phyloP scores from a whole-genome alignment of 2,888 invertebrate species.

The Tetragnatha montana region DNA sequence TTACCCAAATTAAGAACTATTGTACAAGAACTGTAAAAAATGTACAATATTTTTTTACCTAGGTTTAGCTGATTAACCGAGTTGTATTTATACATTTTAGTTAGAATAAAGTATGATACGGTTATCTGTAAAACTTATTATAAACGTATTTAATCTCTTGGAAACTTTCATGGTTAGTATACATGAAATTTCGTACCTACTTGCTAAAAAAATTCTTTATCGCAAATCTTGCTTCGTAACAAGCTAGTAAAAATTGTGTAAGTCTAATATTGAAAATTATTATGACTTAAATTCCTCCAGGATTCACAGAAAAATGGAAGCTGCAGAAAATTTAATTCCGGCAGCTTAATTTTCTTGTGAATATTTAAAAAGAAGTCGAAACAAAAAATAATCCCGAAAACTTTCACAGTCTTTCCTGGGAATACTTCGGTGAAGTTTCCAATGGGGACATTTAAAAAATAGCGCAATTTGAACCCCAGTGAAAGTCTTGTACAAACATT shows the following conservation, averaged over 20 bases:
- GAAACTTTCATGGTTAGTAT: too few species aligned
- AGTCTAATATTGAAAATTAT: background rate
- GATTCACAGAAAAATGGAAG: background rate
- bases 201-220: background rate
- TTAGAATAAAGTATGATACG: too few species aligned
- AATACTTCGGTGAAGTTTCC: background rate
- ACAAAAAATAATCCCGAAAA: background rate
- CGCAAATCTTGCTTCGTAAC: background rate
- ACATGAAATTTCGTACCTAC: background rate
- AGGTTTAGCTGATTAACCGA: too few species aligned
- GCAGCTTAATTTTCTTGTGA: background rate
- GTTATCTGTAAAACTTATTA: too few species aligned
- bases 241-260: background rate
- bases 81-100: too few species aligned
- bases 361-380: background rate
- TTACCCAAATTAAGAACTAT: too few species aligned
- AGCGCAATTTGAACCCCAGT: background rate
- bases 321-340: background rate
- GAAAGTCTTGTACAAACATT: slow-evolving; percentile 44
- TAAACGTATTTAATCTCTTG: too few species aligned
- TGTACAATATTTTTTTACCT: too few species aligned
- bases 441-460: background rate
- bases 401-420: background rate
- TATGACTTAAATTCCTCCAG: background rate
- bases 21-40: too few species aligned